Conservation (phyloP, 2,113 vertebrate genomes). For the Hemicordylus capensis region DNA sequence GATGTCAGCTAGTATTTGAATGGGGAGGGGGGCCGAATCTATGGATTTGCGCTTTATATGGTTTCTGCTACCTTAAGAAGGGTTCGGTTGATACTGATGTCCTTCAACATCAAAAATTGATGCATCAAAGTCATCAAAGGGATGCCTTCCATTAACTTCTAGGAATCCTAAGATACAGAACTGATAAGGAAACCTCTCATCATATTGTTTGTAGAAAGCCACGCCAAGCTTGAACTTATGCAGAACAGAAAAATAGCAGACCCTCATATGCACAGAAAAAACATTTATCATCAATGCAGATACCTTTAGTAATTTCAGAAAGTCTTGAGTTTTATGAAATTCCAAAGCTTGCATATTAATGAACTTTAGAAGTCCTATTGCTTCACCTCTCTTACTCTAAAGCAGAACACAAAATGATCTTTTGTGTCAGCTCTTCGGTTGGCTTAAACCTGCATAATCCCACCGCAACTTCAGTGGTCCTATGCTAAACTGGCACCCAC, state of each 20-base stretch:
- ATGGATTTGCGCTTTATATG: slow-evolving; percentile 20
- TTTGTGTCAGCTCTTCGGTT: slow-evolving; percentile 27
- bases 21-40: too few relatives aligned
- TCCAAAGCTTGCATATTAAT: not conserved
- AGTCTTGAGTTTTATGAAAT: not conserved
- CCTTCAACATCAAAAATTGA: not conserved
- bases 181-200: not conserved
- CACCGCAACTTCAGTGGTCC: slow-evolving; percentile 22
- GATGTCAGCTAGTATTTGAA: too few relatives aligned
- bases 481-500: slow-evolving; percentile 55
- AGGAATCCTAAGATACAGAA: not conserved
- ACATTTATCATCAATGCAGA: not conserved
- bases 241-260: not conserved
- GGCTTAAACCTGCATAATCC: slow-evolving; percentile 61
- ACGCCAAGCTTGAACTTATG: not conserved
- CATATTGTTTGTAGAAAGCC: not conserved
- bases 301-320: not conserved
- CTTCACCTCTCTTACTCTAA: not conserved
- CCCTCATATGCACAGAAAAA: not conserved
- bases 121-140: not conserved
- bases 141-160: not conserved
- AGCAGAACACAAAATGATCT: not conserved
- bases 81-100: slow-evolving; percentile 9
- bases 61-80: not conserved
- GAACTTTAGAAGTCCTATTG: not conserved